phyloP scores from a whole-genome alignment of 2,113 vertebrate species.

The Fulica atra region DNA sequence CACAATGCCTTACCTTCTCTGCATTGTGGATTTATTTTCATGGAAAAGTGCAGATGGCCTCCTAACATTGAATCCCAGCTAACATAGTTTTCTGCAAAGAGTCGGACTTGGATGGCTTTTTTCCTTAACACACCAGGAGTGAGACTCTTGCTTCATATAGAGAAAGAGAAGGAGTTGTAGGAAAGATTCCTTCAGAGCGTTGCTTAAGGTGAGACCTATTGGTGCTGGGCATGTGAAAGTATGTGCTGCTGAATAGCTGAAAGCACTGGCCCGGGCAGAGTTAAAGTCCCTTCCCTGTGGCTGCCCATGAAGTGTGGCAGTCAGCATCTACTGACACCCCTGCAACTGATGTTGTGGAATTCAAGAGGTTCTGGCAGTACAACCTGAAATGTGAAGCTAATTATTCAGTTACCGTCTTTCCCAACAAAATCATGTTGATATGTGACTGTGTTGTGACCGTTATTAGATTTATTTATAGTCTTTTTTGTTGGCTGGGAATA shows the following conservation, averaged over 20 bases:
- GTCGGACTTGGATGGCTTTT: neutral
- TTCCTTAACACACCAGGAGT: neutral
- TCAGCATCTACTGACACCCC: too few species aligned
- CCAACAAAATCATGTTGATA: neutral
- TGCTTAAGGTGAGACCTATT: neutral
- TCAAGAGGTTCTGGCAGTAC: neutral
- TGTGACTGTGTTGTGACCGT: neutral
- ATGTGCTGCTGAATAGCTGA: neutral
- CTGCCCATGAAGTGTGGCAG: neutral
- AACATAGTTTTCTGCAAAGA: neutral
- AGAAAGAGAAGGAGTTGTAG: neutral
- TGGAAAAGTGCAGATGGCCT: neutral
- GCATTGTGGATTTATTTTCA: neutral
- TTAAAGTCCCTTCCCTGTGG: neutral
- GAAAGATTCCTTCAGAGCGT: neutral
- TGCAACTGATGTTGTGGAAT: neutral
- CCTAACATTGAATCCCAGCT: neutral
- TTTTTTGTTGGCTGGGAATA: neutral
- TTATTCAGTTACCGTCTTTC: neutral
- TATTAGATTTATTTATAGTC: neutral
- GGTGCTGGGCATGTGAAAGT: neutral
- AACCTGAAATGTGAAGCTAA: neutral
- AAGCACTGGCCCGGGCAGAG: neutral
- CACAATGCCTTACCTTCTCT: neutral
- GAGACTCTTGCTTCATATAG: neutral